Conservation (phyloP, 2,888 invertebrate genomes). For the Augochlorella aurata region DNA sequence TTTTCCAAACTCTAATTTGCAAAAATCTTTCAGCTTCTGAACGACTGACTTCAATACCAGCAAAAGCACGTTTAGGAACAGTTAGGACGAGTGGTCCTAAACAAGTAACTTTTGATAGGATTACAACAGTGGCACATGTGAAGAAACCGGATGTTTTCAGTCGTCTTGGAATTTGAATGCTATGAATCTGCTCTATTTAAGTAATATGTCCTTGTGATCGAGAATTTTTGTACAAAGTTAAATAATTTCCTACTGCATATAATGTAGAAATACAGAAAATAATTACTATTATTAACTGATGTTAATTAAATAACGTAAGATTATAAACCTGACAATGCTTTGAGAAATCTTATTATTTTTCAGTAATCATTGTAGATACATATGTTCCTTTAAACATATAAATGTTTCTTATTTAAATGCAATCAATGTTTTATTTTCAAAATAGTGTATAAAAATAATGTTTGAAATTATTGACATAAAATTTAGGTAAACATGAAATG, state of each 20-base stretch:
- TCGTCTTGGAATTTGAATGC: constrained; percentile 75
- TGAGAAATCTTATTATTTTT: constrained; percentile 18
- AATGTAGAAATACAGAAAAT: constrained; percentile 46
- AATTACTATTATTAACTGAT: constrained; percentile 32
- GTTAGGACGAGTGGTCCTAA: constrained; percentile 63
- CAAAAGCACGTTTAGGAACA: constrained; percentile 78
- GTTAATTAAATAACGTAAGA: constrained; percentile 27
- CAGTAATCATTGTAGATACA: not conserved
- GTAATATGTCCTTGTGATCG: constrained; percentile 35
- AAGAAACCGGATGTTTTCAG: constrained; percentile 79
- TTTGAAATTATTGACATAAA: constrained; percentile 9
- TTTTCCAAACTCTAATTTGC: not conserved
- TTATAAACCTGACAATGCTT: constrained; percentile 13
- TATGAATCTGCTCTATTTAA: constrained; percentile 42
- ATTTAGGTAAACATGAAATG: constrained; percentile 9
- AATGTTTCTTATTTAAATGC: not conserved
- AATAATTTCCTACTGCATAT: constrained; percentile 51
- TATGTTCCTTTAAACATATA: constrained; percentile 5
- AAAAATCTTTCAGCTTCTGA: constrained; percentile 75
- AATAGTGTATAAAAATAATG: constrained; percentile 11
- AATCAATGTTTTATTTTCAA: not conserved
- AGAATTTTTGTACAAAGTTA: constrained; percentile 66
- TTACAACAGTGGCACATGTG: constrained; percentile 73
- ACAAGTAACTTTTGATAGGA: constrained; percentile 79
- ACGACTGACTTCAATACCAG: constrained; percentile 72